A percentile compares a stretch with the other conserved stretches of the same genome.
These are phyloP conservation scores for Heteromormyrus szaboi DNA, from an alignment of 2,797 vertebrate genomes.

Conservation along the genomic window DNA sequence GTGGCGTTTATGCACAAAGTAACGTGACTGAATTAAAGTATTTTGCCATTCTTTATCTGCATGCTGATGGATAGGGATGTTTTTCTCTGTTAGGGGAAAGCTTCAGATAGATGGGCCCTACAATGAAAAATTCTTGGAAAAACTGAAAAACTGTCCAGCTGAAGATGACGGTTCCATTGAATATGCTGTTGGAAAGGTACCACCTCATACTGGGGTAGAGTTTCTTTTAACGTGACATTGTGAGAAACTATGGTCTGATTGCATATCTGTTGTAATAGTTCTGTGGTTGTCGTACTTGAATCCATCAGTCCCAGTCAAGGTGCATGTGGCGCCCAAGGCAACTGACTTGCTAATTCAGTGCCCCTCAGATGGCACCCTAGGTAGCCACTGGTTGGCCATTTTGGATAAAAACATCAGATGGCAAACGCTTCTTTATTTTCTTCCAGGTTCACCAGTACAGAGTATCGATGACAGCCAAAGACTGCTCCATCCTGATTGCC, in stretches of 20 bases:
- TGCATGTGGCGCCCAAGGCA: neutral
- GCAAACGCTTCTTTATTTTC: neutral
- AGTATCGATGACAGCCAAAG: slow-evolving; percentile 92
- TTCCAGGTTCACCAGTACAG: slow-evolving; percentile 88
- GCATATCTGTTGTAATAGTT: neutral
- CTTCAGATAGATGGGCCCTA: slow-evolving; percentile 91
- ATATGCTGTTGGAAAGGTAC: slow-evolving; percentile 80
- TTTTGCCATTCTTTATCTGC: neutral
- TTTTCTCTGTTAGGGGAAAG: slow-evolving; percentile 56
- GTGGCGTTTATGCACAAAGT: slow-evolving; percentile 24
- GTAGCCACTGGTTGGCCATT: neutral
- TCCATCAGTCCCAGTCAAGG: neutral
- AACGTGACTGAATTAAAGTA: neutral
- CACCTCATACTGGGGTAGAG: neutral
- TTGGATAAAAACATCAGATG: neutral
- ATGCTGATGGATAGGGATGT: neutral
- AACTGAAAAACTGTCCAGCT: slow-evolving; percentile 72
- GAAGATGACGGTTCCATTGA: slow-evolving; percentile 87
- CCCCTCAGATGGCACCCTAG: neutral
- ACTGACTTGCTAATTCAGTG: neutral
- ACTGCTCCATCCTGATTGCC: slow-evolving; percentile 92
- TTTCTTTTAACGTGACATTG: neutral
- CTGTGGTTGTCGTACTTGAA: neutral
- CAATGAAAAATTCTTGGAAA: slow-evolving; percentile 80
- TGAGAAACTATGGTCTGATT: neutral